phyloP scores from a whole-genome alignment of 2,888 invertebrate genomes.

The Tubulanus polymorphus region DNA sequence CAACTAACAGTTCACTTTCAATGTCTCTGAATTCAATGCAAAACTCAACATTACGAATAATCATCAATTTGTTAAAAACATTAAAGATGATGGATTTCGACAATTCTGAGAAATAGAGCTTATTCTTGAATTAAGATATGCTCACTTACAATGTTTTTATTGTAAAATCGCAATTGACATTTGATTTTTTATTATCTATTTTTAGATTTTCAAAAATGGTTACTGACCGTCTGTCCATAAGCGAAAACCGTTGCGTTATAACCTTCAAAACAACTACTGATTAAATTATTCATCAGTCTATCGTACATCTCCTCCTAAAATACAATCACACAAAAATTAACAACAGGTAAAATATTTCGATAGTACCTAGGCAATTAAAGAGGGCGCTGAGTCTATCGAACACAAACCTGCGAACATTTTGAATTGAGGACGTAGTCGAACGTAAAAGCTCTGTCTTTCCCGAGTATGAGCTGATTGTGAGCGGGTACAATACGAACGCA shows the following conservation, averaged over 20 bases:
- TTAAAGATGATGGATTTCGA: too few species aligned
- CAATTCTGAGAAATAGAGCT: too few species aligned
- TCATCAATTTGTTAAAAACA: too few species aligned
- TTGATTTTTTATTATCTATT: too few species aligned
- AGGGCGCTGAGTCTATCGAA: not conserved
- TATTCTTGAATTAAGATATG: too few species aligned
- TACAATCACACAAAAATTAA: not conserved
- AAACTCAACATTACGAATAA: too few species aligned
- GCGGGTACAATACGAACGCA: constrained; percentile 43
- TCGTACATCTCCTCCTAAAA: constrained; percentile 47
- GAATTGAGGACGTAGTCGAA: constrained; percentile 79
- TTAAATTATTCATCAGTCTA: constrained; percentile 45
- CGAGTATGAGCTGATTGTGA: constrained; percentile 60
- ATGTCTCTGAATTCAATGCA: too few species aligned
- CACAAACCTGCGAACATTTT: constrained; percentile 63
- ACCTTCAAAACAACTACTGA: constrained; percentile 59
- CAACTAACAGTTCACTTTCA: too few species aligned
- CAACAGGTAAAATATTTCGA: not conserved
- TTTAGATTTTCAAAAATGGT: not conserved
- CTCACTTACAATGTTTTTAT: not conserved
- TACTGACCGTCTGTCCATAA: constrained; percentile 78
- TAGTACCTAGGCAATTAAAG: too few species aligned
- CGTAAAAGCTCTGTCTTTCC: constrained; percentile 70
- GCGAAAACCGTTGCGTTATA: constrained; percentile 93
- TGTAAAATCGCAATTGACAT: not conserved